Evolutionary conservation across 92 coral and sea anemone genomes (phyloP).

Genomic region (Parazoanthus swiftii): DNA sequence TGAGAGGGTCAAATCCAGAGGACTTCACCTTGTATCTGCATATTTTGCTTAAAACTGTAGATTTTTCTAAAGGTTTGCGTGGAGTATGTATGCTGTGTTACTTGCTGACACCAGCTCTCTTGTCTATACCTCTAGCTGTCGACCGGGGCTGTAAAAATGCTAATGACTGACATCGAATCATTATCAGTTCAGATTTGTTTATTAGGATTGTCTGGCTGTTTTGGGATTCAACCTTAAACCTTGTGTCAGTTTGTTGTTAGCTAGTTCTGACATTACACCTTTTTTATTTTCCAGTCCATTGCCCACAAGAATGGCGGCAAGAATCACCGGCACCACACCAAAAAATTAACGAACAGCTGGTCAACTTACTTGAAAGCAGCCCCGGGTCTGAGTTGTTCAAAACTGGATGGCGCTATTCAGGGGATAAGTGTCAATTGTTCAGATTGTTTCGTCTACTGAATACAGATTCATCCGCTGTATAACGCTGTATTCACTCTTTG

Average conservation of each 20-base stretch:
- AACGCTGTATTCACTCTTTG: too few species aligned
- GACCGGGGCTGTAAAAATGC: too few species aligned
- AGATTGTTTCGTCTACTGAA: not conserved
- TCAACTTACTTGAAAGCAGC: not conserved
- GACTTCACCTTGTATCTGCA: too few species aligned
- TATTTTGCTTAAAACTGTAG: too few species aligned
- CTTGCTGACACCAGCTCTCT: too few species aligned
- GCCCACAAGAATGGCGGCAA: conserved; percentile 79
- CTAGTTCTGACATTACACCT: not conserved
- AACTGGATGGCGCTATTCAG: not conserved
- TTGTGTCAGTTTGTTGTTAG: not conserved
- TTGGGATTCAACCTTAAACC: too few species aligned
- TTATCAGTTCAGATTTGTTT: not conserved
- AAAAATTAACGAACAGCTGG: conserved; percentile 10
- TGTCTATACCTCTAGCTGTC: too few species aligned
- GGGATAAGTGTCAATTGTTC: not conserved
- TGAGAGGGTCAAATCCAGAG: too few species aligned
- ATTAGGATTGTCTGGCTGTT: not conserved
- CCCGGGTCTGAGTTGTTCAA: not conserved
- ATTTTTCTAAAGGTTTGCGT: too few species aligned
- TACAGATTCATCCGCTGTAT: not conserved
- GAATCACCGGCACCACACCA: conserved; percentile 71
- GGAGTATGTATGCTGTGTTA: too few species aligned
- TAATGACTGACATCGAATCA: too few species aligned
- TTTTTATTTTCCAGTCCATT: conserved; percentile 65